Base-by-base conservation (phyloP, 1,140 invertebrate species). In the Pogonomyrmex californicus region DNA sequence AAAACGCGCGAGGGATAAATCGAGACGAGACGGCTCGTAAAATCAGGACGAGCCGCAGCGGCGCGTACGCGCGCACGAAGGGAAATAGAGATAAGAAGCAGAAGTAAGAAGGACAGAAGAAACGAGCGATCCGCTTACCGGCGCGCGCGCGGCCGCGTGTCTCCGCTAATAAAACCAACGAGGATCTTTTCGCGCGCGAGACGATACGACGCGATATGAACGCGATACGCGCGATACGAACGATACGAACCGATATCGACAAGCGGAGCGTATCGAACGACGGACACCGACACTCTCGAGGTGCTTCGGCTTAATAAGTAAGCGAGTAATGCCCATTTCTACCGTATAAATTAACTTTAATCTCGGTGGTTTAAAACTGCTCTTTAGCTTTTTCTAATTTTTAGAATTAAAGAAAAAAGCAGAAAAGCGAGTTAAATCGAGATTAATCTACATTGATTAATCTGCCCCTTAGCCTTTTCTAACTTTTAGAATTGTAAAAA, bases 21-120 rank as follows among this genome's bases (percentile, higher is more conserved):
- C n/a, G 63, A 30, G 63, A 68, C 12, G 41, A 23, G 23, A 79
- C 41, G 62, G 41, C 71, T 88, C 66, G 86, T 62, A 79, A 89
- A 88, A 88, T 86, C 75, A 5, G 65, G 36, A 79, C 75, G 51
- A 71, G 86, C 75, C 30, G 47, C 41, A 23, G 23, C 23, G 23
- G 36, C 47, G 44, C 47, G 66, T 51, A 23, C 14, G 23, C 78
- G 47, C 41, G 23, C 23, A 4, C 23, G 51, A 47, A 75, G 47
- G 10, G 36, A 14, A 41, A 23, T 23, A 44, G 54, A 58, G n/a
- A 56, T 12, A 14, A 71, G 33, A n/a, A 33, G 6, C 10, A 17
- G 41, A 30, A 12, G 1, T 5, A 1, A 5, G 10, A 30, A 36
- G 30, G 10, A 14, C 2, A 47, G 12, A 47, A 30, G 36, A 85